Percentiles rank a stretch among this genome's conserved stretches.
phyloP scores from a whole-genome alignment of 2,797 vertebrate genomes.

The Podargus strigoides region DNA sequence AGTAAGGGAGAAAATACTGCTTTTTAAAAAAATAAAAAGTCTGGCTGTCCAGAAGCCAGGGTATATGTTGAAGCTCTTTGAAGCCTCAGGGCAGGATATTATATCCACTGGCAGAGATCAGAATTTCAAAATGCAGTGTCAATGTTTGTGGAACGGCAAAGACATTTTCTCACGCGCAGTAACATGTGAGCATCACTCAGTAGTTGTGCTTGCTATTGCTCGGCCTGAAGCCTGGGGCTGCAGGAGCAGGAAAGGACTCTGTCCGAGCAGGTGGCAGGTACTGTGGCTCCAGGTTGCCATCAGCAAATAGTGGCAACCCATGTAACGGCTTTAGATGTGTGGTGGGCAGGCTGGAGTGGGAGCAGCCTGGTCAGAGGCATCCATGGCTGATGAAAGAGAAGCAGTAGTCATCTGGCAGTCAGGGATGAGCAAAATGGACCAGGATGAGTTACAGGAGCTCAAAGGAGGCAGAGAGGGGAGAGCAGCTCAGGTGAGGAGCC shows the following conservation, averaged over 20 bases:
- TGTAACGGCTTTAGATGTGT: accelerated
- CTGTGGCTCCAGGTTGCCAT: neutral
- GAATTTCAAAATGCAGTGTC: neutral
- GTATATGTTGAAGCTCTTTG: neutral
- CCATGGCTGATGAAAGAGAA: neutral
- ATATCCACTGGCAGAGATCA: neutral
- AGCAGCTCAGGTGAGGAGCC: neutral
- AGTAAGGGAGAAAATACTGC: neutral
- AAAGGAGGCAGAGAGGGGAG: neutral
- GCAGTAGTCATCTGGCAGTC: neutral
- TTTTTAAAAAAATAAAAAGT: neutral
- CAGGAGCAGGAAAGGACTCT: neutral
- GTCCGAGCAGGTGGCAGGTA: accelerated
- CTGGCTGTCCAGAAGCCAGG: neutral
- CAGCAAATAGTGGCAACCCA: neutral
- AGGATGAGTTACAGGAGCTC: neutral
- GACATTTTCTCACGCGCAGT: neutral
- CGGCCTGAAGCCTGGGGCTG: neutral
- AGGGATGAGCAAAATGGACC: neutral
- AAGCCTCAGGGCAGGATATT: neutral
- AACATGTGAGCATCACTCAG: accelerated
- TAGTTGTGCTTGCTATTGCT: accelerated
- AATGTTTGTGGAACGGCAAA: neutral
- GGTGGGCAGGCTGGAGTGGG: neutral
- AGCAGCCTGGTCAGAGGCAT: neutral